Evolutionary conservation across 2,113 vertebrate genomes (phyloP).

Genomic region (Gambusia holbrooki): DNA sequence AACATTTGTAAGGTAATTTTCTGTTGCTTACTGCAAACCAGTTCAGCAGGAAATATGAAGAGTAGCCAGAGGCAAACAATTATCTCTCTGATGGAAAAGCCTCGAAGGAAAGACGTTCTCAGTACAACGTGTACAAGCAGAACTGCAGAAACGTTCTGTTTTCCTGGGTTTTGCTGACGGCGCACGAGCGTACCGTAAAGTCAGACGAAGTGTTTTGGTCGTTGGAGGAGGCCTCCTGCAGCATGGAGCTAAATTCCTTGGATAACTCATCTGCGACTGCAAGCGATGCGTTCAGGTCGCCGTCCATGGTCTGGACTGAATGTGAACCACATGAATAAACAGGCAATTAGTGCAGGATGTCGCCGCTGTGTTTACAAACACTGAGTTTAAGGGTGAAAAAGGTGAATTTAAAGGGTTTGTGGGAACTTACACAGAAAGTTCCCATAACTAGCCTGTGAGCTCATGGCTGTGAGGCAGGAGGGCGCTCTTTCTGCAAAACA

Average conservation of each 20-base stretch:
- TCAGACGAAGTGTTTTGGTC: conserved; percentile 23
- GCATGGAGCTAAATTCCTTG: conserved; percentile 77
- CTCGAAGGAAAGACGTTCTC: neutral
- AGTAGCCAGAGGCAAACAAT: neutral
- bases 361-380: neutral
- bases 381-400: neutral
- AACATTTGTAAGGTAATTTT: too few relatives aligned
- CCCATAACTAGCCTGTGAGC: conserved; percentile 54
- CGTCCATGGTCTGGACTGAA: conserved; percentile 77
- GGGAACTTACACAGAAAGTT: conserved; percentile 76
- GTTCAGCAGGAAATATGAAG: neutral
- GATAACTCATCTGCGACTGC: conserved; percentile 81
- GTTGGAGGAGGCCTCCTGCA: conserved; percentile 61
- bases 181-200: conserved; percentile 44
- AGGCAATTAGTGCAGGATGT: conserved; percentile 11
- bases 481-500: conserved; percentile 39
- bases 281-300: conserved; percentile 80
- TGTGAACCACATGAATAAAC: conserved; percentile 18
- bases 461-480: conserved; percentile 61
- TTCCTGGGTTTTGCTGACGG: neutral
- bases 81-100: neutral
- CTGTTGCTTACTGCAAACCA: neutral
- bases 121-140: neutral
- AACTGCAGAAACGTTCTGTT: neutral
- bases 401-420: neutral